Percentiles rank a stretch among this genome's conserved stretches.
Evolutionary conservation across 2,797 vertebrate genomes (phyloP).

Genomic region (Coracias cyanogaster): DNA sequence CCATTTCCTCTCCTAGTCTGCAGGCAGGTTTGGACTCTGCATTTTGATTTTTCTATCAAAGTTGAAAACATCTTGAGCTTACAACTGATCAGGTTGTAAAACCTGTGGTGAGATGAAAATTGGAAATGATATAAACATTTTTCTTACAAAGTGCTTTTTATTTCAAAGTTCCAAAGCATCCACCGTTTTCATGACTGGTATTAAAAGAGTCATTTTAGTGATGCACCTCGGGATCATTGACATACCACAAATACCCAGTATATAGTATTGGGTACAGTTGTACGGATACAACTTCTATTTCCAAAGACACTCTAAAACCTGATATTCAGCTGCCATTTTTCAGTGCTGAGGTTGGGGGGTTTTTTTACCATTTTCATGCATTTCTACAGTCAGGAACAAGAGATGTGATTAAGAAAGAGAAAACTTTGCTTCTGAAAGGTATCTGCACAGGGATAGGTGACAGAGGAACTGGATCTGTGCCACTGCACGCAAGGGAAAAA

Average conservation of each 20-base stretch:
- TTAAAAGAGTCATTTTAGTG: neutral
- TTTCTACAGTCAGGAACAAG: neutral
- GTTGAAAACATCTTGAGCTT: neutral
- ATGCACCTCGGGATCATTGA: neutral
- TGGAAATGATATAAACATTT: neutral
- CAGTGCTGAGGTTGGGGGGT: accelerated
- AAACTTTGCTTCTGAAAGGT: neutral
- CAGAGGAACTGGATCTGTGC: neutral
- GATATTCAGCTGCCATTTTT: neutral
- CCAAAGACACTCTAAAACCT: neutral
- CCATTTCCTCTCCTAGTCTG: neutral
- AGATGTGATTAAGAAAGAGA: neutral
- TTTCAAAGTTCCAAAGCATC: neutral
- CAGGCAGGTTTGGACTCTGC: neutral
- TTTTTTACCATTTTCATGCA: neutral
- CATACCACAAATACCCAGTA: neutral
- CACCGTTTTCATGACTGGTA: neutral
- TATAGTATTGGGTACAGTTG: neutral
- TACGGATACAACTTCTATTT: neutral
- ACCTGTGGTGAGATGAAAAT: neutral
- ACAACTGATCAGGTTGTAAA: neutral
- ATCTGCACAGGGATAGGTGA: neutral
- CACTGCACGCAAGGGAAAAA: neutral
- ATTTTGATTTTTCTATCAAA: neutral
- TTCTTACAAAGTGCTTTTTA: neutral